Evolutionary conservation across 1,140 invertebrate species (phyloP), one percentile per base, ranked within the genome.

Genomic region (Lordiphosa clarofinis): DNA sequence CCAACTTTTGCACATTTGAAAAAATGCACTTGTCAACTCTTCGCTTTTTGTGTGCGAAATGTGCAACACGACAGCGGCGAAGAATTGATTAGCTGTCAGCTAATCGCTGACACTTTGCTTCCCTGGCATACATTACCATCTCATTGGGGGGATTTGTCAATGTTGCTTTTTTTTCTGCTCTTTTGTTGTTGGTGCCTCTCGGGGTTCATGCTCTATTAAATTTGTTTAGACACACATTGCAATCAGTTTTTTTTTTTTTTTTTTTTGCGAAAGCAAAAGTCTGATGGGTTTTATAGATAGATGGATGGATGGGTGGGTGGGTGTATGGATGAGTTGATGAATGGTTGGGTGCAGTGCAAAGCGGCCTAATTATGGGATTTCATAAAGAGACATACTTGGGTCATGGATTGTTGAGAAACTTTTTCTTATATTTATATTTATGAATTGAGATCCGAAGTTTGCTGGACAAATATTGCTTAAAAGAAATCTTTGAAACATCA

Each of bases 11-110:
- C 15, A 49, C 54, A 55, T 73, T 76, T 76, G 56, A 70, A 76
- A 65, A 56, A 38, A 69, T 40, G 73, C 72, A 84, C 78, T 84
- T 82, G 78, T 73, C 78, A 82, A 52, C 48, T 31, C 7, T 31
- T 31, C 7, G 28, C 4, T 24, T 24, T 24, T 24, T 24, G 21
- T 24, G 21, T 24, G 21, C 11, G 8, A 52, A 50, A 36, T 36
- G 28, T 21, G 19, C 13, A 35, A 49, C 28, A 49, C 12, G 50
- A 50, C 31, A 46, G 28, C 28, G 28, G 28, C 28, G 7, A 31
- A 31, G 40, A 66, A 82, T 84, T 84, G 76, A 82, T 82, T 84
- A 76, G 76, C 76, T 82, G 76, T 70, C 78, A 61, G 54, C 76
- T 82, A 82, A 82, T 82, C 78, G 68, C 56, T 78, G 76, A 82